phyloP scores from a whole-genome alignment of 1,140 invertebrate genomes.

The Laupala kohalensis region DNA sequence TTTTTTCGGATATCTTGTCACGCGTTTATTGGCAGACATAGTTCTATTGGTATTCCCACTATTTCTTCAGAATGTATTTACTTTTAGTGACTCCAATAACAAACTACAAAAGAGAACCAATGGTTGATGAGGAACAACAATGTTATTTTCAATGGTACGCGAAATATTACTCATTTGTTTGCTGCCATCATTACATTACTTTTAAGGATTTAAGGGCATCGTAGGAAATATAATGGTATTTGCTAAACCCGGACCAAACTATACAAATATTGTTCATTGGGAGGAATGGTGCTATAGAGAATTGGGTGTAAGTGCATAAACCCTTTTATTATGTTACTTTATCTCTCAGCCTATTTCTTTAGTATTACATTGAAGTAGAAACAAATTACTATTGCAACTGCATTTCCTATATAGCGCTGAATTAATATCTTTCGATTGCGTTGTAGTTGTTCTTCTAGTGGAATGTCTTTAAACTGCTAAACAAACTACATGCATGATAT shows the following conservation, averaged over 20 bases:
- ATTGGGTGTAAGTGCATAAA: neutral
- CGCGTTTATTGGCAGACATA: too few species aligned
- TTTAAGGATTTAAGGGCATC: neutral
- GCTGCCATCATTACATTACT: neutral
- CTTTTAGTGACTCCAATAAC: too few species aligned
- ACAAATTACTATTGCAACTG: too few species aligned
- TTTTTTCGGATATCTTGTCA: too few species aligned
- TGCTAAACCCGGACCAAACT: neutral
- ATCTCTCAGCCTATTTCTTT: too few species aligned
- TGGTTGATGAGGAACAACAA: too few species aligned
- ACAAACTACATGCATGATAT: too few species aligned
- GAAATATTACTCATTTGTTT: neutral
- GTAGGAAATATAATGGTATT: neutral
- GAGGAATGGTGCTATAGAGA: neutral
- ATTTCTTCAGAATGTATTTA: too few species aligned
- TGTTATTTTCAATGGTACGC: too few species aligned
- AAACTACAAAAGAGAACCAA: too few species aligned
- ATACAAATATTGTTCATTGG: neutral
- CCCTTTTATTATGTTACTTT: neutral
- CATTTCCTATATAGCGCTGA: neutral
- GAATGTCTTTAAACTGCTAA: too few species aligned
- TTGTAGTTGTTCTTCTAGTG: neutral
- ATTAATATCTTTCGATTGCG: neutral
- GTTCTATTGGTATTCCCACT: too few species aligned
- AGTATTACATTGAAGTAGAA: neutral